Evolutionary conservation across 2,888 invertebrate species (phyloP).

Genomic region (Lingula anatina): DNA sequence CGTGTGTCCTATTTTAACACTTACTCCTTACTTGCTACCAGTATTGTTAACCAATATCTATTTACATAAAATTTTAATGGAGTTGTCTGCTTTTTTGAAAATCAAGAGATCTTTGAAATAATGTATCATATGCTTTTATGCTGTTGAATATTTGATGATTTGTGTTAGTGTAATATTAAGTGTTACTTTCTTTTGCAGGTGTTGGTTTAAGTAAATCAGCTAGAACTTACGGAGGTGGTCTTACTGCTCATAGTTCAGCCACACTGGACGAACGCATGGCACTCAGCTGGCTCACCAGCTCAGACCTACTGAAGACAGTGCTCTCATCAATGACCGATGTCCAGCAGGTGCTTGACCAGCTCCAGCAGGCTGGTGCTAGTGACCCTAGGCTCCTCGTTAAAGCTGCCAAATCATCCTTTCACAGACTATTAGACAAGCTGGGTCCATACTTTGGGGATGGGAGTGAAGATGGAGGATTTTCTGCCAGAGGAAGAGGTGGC

Average conservation of each 20-base stretch:
- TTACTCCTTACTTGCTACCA: too few relatives aligned
- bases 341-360: slow-evolving; percentile 21
- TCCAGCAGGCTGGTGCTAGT: slow-evolving; percentile 21
- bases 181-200: too few relatives aligned
- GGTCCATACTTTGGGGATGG: slow-evolving; percentile 20
- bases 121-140: too few relatives aligned
- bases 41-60: too few relatives aligned
- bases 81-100: too few relatives aligned
- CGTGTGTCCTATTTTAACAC: too few relatives aligned
- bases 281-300: slow-evolving; percentile 30
- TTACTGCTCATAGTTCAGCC: slow-evolving; percentile 13
- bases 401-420: slow-evolving; percentile 35
- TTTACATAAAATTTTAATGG: too few relatives aligned
- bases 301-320: slow-evolving; percentile 31
- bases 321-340: slow-evolving; percentile 32
- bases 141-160: too few relatives aligned
- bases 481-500: neutral
- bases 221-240: slow-evolving; percentile 14
- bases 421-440: slow-evolving; percentile 32
- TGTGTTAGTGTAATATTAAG: too few relatives aligned
- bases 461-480: neutral
- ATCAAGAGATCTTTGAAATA: too few relatives aligned
- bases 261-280: neutral
- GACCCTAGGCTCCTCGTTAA: slow-evolving; percentile 17
- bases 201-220: too few relatives aligned